Conservation (phyloP, 1,140 invertebrate species). For the Lanistes nyassanus region DNA sequence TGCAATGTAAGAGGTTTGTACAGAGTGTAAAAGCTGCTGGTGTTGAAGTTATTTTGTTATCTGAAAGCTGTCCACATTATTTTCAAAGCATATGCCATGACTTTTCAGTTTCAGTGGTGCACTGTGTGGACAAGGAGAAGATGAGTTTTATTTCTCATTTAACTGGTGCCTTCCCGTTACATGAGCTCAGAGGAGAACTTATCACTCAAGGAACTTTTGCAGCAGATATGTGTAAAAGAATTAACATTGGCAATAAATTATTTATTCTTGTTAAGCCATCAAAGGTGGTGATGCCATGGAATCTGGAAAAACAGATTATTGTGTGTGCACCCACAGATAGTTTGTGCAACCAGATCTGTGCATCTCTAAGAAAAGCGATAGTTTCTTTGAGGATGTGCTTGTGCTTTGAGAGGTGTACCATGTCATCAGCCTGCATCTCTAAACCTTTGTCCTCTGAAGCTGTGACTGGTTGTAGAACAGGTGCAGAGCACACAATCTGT, state of each 20-base stretch:
- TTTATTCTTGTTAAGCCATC: constrained; percentile 20
- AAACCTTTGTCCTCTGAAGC: background rate
- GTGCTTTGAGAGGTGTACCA: background rate
- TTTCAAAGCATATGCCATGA: too few relatives aligned
- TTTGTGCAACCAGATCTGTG: constrained; percentile 29
- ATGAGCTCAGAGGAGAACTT: background rate
- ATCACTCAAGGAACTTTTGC: constrained; percentile 3
- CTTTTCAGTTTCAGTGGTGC: too few relatives aligned
- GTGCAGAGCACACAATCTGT: background rate
- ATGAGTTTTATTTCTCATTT: constrained; percentile 10
- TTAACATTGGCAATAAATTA: constrained; percentile 8
- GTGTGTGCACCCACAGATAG: constrained; percentile 37
- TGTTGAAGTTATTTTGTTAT: too few relatives aligned
- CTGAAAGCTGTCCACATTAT: too few relatives aligned
- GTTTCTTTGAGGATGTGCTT: constrained; percentile 16
- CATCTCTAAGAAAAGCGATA: constrained; percentile 19
- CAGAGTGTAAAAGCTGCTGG: too few relatives aligned
- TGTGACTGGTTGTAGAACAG: background rate
- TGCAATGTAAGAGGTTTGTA: too few relatives aligned
- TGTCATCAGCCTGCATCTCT: background rate
- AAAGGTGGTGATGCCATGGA: background rate
- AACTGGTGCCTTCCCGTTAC: constrained; percentile 4
- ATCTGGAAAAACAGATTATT: constrained; percentile 16
- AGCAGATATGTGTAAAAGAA: background rate
- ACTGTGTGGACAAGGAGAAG: constrained; percentile 15